Percentiles rank a stretch among this genome's conserved stretches.
Conservation (phyloP, 2,113 vertebrate species). For the Corapipo altera region DNA sequence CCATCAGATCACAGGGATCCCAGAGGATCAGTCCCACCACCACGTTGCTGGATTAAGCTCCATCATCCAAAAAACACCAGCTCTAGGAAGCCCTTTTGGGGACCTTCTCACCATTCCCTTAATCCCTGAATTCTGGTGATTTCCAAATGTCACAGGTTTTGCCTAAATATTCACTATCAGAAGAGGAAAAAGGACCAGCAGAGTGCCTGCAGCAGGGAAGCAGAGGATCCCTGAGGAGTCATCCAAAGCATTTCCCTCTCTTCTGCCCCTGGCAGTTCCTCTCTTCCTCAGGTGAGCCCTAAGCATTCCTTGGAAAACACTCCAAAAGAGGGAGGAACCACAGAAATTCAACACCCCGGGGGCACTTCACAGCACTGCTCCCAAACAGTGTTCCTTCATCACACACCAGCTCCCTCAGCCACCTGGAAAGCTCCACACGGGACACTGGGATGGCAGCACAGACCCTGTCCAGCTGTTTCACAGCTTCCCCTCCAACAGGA, state of each 20-base stretch:
- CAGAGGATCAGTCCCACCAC: accelerated
- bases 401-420: accelerated
- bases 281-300: accelerated
- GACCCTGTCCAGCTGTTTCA: accelerated
- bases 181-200: neutral
- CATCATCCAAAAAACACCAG: neutral
- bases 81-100: neutral
- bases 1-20: accelerated
- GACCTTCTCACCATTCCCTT: neutral
- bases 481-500: neutral
- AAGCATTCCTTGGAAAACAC: neutral
- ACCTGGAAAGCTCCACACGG: accelerated
- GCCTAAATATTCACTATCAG: accelerated
- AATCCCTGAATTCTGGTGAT: accelerated
- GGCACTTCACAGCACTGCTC: accelerated
- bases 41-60: accelerated
- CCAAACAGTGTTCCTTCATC: accelerated
- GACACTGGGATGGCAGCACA: accelerated
- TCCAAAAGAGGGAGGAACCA: neutral
- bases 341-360: neutral
- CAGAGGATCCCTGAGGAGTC: neutral
- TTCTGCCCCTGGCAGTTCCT: neutral
- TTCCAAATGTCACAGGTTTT: neutral
- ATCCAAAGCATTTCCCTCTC: neutral
- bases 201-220: neutral